A percentile compares a stretch with the other conserved stretches of the same genome.
These are phyloP conservation scores for Tridacna gigas DNA, from an alignment of 2,888 invertebrate genomes.

Conservation along the genomic window DNA sequence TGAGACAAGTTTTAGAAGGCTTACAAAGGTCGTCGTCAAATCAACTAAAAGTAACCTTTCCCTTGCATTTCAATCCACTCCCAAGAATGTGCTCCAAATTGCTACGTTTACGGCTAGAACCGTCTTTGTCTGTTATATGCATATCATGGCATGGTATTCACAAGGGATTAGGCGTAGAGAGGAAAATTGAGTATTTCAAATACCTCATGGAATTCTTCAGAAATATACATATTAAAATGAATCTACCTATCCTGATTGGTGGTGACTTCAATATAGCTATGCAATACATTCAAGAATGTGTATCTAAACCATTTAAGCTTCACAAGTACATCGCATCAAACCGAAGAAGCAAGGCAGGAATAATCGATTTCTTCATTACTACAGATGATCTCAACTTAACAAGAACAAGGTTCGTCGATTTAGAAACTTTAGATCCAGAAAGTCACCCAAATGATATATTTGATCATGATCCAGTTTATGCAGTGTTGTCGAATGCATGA, in stretches of 20 bases:
- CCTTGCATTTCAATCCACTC: slow-evolving; percentile 43
- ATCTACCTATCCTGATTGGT: slow-evolving; percentile 46
- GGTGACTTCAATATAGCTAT: slow-evolving; percentile 54
- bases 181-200: slow-evolving; percentile 38
- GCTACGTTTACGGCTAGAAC: slow-evolving; percentile 9
- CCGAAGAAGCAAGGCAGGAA: slow-evolving; percentile 25
- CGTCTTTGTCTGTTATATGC: slow-evolving; percentile 39
- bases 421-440: slow-evolving; percentile 16
- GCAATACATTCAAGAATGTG: slow-evolving; percentile 16
- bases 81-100: slow-evolving; percentile 35
- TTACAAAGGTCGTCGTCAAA: too few species aligned
- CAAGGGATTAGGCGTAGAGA: neutral
- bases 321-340: slow-evolving; percentile 37
- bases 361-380: slow-evolving; percentile 52
- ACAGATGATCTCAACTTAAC: slow-evolving; percentile 35
- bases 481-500: neutral
- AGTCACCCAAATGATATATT: slow-evolving; percentile 28
- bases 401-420: slow-evolving; percentile 23
- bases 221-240: slow-evolving; percentile 31
- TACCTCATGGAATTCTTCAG: slow-evolving; percentile 46
- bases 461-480: slow-evolving; percentile 45
- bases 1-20: slow-evolving; percentile 27
- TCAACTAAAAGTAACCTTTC: slow-evolving; percentile 38
- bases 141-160: slow-evolving; percentile 56
- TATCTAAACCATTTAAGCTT: slow-evolving; percentile 39